A percentile compares a stretch with the other conserved stretches of the same genome.
phyloP scores from a whole-genome alignment of 1,140 invertebrate species.

The Drosophila ironensis region DNA sequence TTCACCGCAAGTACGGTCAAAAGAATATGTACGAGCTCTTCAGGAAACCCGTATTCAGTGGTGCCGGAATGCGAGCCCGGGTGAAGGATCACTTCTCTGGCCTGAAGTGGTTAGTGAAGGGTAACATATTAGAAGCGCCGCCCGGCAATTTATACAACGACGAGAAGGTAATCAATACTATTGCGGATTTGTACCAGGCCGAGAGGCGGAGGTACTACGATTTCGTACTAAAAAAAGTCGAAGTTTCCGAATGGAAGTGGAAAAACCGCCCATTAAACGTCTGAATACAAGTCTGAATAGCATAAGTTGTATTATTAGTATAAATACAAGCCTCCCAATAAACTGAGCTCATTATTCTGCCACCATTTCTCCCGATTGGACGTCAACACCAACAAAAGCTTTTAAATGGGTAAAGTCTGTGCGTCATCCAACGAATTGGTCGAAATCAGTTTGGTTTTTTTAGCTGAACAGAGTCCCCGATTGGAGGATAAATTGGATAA shows the following conservation, averaged over 20 bases:
- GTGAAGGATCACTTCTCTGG: conserved; percentile 50
- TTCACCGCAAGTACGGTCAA: conserved; percentile 58
- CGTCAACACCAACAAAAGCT: neutral
- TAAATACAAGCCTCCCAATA: conserved; percentile 4
- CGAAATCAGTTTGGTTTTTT: neutral
- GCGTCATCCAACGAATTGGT: neutral
- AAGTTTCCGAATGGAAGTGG: neutral
- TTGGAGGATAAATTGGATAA: conserved; percentile 40
- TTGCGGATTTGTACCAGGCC: conserved; percentile 36
- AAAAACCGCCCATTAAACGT: neutral
- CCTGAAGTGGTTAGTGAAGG: conserved; percentile 55
- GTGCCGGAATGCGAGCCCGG: conserved; percentile 25
- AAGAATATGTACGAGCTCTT: conserved; percentile 62
- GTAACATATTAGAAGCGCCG: conserved; percentile 55
- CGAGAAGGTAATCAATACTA: conserved; percentile 35
- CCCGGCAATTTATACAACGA: conserved; percentile 42
- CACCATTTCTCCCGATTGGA: neutral
- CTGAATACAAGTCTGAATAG: neutral
- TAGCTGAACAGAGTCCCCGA: conserved; percentile 4
- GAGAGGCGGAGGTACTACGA: conserved; percentile 43
- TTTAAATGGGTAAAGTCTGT: conserved; percentile 21
- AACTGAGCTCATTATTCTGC: conserved; percentile 13
- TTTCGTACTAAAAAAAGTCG: neutral
- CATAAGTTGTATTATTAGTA: neutral
- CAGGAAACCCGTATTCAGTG: conserved; percentile 49